Conservation (phyloP, 2,113 vertebrate species). For the Eclectus roratus region DNA sequence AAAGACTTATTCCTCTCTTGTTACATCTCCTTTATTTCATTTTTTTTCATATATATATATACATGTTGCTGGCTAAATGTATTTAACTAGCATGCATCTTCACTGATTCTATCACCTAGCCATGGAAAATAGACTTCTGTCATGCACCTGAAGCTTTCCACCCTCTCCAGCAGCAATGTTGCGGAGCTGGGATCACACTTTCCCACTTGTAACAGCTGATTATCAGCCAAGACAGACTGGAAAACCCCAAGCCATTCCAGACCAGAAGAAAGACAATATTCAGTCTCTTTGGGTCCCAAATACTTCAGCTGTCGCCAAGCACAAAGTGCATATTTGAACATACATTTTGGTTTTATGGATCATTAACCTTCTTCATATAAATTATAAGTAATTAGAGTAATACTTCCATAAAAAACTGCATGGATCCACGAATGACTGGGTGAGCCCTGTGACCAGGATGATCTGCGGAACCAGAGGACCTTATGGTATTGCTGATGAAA, state of each 20-base stretch:
- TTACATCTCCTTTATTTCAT: background rate
- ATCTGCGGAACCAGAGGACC: background rate
- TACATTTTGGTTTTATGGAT: background rate
- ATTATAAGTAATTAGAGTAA: background rate
- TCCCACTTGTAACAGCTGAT: background rate
- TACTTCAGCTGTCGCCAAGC: background rate
- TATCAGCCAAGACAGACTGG: background rate
- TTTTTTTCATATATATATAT: background rate
- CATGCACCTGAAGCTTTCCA: background rate
- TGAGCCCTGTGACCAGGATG: background rate
- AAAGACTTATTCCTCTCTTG: background rate
- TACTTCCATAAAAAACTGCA: background rate
- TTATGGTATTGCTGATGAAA: background rate
- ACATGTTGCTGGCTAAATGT: background rate
- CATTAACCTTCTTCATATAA: background rate
- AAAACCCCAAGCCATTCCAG: background rate
- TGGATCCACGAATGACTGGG: accelerated
- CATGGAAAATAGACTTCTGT: background rate
- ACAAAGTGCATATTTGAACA: background rate
- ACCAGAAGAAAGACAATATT: background rate
- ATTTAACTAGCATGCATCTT: background rate
- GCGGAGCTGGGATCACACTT: background rate
- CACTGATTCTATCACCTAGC: background rate
- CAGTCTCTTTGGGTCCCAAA: background rate
- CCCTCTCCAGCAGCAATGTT: background rate